Conservation (phyloP, 2,797 vertebrate genomes). For the Gymnocypris eckloni region DNA sequence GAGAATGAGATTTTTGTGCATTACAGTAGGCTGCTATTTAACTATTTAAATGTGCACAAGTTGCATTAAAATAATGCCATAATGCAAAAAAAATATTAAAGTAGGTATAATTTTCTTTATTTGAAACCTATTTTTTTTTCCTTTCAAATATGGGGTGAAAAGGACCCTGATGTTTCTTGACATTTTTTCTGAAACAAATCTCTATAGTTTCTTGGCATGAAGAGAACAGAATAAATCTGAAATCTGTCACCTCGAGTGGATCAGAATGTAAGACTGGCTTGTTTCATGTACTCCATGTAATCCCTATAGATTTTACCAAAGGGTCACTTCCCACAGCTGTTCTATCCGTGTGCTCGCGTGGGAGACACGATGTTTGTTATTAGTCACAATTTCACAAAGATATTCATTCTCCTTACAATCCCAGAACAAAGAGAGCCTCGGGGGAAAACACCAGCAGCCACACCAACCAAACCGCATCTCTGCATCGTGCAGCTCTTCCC, state of each 20-base stretch:
- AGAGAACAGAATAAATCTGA: constrained; percentile 1
- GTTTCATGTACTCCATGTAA: constrained; percentile 11
- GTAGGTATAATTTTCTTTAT: neutral
- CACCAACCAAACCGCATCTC: constrained; percentile 65
- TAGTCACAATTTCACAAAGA: constrained; percentile 9
- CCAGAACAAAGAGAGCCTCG: constrained; percentile 63
- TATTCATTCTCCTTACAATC: constrained; percentile 53
- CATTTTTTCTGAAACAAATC: neutral
- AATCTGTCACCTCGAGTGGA: neutral
- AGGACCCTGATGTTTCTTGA: neutral
- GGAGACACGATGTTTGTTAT: constrained; percentile 6
- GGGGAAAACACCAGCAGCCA: constrained; percentile 55
- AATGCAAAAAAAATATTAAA: neutral
- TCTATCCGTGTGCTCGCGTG: constrained; percentile 1
- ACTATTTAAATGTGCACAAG: neutral
- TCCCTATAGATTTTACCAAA: constrained; percentile 15
- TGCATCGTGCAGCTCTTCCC: constrained; percentile 36
- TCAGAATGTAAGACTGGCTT: neutral
- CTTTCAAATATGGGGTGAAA: neutral
- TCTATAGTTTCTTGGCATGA: neutral
- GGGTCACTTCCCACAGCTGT: constrained; percentile 24
- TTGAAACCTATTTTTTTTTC: neutral
- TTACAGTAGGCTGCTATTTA: neutral
- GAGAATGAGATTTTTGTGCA: neutral
- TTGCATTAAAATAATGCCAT: neutral